A percentile compares a stretch with the other conserved stretches of the same genome.
Conservation (phyloP, 1,140 invertebrate genomes). For the Propsilocerus akamusi region DNA sequence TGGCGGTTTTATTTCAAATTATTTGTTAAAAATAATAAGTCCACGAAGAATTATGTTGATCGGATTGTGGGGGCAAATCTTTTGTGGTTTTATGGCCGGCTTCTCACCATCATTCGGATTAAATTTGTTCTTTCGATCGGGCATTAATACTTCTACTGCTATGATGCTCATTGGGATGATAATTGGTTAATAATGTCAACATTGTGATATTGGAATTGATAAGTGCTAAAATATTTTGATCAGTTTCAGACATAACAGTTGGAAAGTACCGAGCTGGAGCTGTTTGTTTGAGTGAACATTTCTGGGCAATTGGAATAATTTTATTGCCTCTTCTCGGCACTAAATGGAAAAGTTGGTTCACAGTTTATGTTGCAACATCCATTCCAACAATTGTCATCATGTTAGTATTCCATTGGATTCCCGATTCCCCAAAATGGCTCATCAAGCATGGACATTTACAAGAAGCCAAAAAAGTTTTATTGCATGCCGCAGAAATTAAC, state of each 20-base stretch:
- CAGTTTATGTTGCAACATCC: conserved; percentile 24
- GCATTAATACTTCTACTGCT: conserved; percentile 22
- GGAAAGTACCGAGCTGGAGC: conserved; percentile 22
- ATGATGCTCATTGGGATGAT: conserved; percentile 6
- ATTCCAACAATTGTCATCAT: conserved; percentile 24
- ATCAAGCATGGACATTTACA: conserved; percentile 15
- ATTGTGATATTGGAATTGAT: too few species aligned
- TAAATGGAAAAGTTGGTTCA: conserved; percentile 22
- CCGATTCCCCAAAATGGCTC: conserved; percentile 25
- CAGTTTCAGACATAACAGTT: conserved; percentile 22
- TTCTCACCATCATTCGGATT: conserved; percentile 20
- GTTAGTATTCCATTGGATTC: conserved; percentile 23
- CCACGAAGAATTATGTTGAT: conserved; percentile 21
- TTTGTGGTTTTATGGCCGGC: conserved; percentile 21
- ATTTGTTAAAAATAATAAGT: conserved; percentile 22
- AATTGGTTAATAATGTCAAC: too few species aligned
- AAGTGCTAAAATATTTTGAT: too few species aligned
- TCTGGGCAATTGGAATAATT: conserved; percentile 25
- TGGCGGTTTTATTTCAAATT: conserved; percentile 21
- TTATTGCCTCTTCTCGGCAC: conserved; percentile 21
- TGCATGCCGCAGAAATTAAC: conserved; percentile 20
- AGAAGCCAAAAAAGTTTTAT: conserved; percentile 18
- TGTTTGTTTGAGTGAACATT: conserved; percentile 25
- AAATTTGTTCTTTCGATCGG: conserved; percentile 21
- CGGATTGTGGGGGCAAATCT: conserved; percentile 19